Evolutionary conservation across 2,888 invertebrate genomes (phyloP), one percentile per base, ranked within the genome.

Genomic region (Lasioglossum leucozonium): DNA sequence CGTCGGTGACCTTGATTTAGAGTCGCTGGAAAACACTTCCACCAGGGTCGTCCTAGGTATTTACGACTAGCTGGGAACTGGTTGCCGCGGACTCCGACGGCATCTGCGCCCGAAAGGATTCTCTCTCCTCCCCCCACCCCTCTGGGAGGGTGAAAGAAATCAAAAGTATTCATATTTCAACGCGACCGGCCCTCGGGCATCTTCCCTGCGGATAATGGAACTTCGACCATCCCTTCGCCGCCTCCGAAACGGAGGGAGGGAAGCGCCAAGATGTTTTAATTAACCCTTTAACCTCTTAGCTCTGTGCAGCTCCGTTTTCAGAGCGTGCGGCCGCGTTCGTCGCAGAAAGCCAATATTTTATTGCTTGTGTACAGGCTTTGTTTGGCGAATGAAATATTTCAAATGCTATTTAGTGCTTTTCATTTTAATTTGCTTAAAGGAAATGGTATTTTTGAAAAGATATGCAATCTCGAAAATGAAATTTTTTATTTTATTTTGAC

Each of bases 1-100:
- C 91, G 88, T 69, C 75, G 86, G 79, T 91, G 91, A 91, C 93
- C 93, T 93, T 94, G 94, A 94, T 94, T 94, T 94, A 94, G 91
- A 89, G 89, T 91, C 91, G 92, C 74, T 30, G 34, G 71, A 82
- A 88, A 90, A 89, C 92, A 92, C 90, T 91, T 90, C 89, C 79
- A 58, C n/a, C 62, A 67, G 79, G 84, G 81, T 81, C 83, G 80
- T 72, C 65, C 81, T 73, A 76, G 79, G 72, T 87, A 89, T 89
- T 89, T 90, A 89, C 84, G 84, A 82, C 90, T 62, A 84, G 78
- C 37, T 78, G 80, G 51, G 0, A 86, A 89, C 77, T 86, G 86
- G 81, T 84, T 86, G 58, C 47, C 40, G 67, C 71, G 37, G 79
- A 78, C 81, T 79, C 44, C 65, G 80, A 58, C 77, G 77, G 79